Conservation (phyloP, 2,113 vertebrate genomes). For the Meles meles region DNA sequence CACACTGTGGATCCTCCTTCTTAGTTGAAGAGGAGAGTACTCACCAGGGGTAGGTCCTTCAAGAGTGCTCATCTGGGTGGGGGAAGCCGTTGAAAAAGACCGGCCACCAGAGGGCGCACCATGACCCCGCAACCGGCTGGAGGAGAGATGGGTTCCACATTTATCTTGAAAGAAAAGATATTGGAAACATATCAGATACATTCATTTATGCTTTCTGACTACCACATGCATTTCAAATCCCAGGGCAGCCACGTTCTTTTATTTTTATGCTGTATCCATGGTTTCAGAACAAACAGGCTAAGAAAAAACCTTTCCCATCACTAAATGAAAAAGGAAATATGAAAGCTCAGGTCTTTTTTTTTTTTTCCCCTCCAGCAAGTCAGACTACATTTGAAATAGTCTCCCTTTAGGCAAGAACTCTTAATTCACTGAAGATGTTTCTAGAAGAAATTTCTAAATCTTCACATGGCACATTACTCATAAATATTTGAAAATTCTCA, state of each 20-base stretch:
- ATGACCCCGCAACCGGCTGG: not conserved
- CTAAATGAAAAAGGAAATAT: not conserved
- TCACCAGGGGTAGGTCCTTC: not conserved
- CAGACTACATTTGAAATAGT: not conserved
- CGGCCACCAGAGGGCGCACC: constrained; percentile 56
- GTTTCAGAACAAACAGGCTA: constrained; percentile 16
- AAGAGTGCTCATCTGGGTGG: not conserved
- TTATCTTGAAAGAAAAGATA: not conserved
- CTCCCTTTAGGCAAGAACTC: not conserved
- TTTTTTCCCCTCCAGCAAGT: not conserved
- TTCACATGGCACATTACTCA: not conserved
- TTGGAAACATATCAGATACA: not conserved
- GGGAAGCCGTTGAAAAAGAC: not conserved
- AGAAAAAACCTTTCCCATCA: constrained; percentile 17
- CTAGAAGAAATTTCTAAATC: not conserved
- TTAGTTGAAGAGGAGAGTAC: not conserved
- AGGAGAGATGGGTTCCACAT: not conserved
- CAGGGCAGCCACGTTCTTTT: not conserved
- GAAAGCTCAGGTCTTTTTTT: not conserved
- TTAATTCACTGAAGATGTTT: not conserved
- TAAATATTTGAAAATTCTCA: not conserved
- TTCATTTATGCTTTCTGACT: not conserved
- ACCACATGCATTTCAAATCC: not conserved
- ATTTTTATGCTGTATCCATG: not conserved
- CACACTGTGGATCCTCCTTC: not conserved